Percentiles rank a stretch among this genome's conserved stretches.
phyloP scores from a whole-genome alignment of 2,888 invertebrate species.

The Acleris holmiana region DNA sequence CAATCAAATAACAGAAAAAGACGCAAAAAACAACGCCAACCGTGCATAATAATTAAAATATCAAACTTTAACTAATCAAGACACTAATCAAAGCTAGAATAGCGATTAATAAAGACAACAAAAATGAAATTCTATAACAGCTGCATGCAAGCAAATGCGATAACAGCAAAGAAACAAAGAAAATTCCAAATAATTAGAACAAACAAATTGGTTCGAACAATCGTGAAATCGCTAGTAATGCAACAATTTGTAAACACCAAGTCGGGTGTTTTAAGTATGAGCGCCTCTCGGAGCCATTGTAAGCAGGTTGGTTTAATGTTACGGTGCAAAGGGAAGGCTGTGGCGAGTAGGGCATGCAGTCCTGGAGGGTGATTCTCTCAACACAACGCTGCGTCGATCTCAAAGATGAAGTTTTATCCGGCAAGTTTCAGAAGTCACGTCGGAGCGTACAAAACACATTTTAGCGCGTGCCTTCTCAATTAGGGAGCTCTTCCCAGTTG shows the following conservation, averaged over 20 bases:
- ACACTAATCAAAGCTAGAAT: no score
- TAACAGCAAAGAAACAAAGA: constrained; percentile 53
- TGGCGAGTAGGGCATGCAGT: background rate
- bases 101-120: background rate
- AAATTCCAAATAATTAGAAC: constrained; percentile 69
- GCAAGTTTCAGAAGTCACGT: no score
- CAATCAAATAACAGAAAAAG: no score
- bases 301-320: constrained; percentile 47
- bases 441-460: no score
- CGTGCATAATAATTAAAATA: no score
- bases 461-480: no score
- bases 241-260: constrained; percentile 75
- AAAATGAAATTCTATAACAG: constrained; percentile 24
- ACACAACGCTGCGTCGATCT: no score
- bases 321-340: constrained; percentile 7
- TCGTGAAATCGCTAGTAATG: constrained; percentile 66
- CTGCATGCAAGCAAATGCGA: constrained; percentile 45
- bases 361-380: no score
- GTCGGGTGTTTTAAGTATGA: constrained; percentile 57
- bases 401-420: no score
- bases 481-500: no score
- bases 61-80: no score
- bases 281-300: constrained; percentile 62
- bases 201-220: constrained; percentile 65
- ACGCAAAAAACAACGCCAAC: no score